These are phyloP conservation scores for Threskiornis aethiopicus DNA, from an alignment of 2,797 vertebrate species.

Conservation along the genomic window DNA sequence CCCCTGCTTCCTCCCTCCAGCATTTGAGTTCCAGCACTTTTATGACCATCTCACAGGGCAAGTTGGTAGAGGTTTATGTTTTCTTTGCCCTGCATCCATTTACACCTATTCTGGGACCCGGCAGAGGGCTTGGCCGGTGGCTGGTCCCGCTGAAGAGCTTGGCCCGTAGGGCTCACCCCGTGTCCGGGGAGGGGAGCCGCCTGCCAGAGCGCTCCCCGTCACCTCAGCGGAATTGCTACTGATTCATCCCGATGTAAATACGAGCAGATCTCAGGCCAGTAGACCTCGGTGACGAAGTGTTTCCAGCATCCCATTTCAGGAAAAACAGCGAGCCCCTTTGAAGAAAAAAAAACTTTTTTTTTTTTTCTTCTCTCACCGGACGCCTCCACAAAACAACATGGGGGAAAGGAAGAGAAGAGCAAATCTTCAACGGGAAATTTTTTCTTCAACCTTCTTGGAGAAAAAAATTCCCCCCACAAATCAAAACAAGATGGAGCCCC, in stretches of 20 bases:
- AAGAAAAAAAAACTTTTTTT: background rate
- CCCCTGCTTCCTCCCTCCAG: background rate
- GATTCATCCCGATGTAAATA: background rate
- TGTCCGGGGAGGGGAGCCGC: fast-evolving
- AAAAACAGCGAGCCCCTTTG: background rate
- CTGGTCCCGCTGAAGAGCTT: background rate
- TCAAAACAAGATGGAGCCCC: slow-evolving; percentile 7
- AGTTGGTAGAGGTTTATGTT: background rate
- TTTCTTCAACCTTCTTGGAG: background rate
- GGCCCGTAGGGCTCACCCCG: background rate
- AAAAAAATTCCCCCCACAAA: background rate
- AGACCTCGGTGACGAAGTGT: background rate
- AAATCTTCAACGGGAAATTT: background rate
- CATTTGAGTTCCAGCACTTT: background rate
- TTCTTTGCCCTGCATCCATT: background rate
- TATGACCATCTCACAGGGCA: background rate
- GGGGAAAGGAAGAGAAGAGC: background rate
- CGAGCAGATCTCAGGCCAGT: background rate
- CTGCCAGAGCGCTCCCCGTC: background rate
- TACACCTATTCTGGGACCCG: background rate
- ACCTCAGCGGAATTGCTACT: background rate
- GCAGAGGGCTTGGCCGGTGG: fast-evolving
- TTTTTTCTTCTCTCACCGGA: background rate
- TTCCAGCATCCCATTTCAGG: background rate
- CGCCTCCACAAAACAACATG: background rate